Conservation (phyloP, 1,140 invertebrate genomes). For the Dendroctonus valens region DNA sequence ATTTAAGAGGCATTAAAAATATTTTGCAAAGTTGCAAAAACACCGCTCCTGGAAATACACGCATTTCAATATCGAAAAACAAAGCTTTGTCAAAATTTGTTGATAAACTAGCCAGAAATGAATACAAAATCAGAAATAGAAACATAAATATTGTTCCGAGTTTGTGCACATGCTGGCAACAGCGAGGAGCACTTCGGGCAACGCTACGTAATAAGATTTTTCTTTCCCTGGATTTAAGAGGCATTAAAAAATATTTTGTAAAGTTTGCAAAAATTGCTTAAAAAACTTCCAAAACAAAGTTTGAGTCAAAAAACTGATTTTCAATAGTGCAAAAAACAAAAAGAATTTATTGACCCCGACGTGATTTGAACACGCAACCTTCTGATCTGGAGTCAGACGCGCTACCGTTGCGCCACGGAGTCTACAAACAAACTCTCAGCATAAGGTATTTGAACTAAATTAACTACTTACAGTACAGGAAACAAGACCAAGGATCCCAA, state of each 20-base stretch:
- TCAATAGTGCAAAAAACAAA: slow-evolving; percentile 7
- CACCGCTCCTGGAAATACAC: no score
- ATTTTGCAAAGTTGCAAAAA: no score
- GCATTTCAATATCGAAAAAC: no score
- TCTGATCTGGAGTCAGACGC: slow-evolving; percentile 98
- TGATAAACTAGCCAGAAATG: no score
- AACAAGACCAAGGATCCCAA: slow-evolving; percentile 82
- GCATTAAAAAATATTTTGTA: background rate
- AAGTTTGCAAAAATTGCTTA: background rate
- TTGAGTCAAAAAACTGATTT: background rate
- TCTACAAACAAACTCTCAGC: slow-evolving; percentile 38
- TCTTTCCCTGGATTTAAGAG: no score
- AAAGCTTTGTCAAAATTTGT: no score
- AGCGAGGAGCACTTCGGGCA: no score
- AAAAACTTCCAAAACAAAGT: background rate
- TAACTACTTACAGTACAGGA: slow-evolving; percentile 76
- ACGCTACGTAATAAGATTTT: no score
- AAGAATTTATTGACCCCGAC: slow-evolving; percentile 75
- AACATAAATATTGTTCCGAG: no score
- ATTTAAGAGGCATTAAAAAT: no score
- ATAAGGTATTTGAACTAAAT: background rate
- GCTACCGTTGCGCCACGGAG: slow-evolving; percentile 97
- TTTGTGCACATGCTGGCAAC: no score
- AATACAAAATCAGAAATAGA: no score
- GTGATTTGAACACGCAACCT: slow-evolving; percentile 99